phyloP scores from a whole-genome alignment of 2,113 vertebrate species.

The Empidonax traillii region DNA sequence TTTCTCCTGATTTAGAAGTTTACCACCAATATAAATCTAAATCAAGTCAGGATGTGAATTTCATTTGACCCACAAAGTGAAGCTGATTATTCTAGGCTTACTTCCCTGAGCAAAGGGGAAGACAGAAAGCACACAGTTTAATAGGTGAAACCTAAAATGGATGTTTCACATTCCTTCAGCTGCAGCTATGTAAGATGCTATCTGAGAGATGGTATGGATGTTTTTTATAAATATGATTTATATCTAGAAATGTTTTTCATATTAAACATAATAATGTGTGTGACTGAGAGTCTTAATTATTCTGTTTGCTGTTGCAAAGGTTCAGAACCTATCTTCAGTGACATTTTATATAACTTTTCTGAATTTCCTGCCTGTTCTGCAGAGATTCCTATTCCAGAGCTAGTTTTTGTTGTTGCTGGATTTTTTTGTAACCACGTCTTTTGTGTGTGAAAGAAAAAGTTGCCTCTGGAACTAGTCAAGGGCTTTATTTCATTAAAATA shows the following conservation, averaged over 20 bases:
- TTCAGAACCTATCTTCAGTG: not conserved
- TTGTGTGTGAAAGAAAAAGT: not conserved
- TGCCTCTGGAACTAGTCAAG: slow-evolving; percentile 28
- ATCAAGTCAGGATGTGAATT: slow-evolving; percentile 13
- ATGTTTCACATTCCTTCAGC: slow-evolving; percentile 34
- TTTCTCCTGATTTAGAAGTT: not conserved
- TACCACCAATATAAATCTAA: not conserved
- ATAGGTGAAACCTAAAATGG: slow-evolving; percentile 18
- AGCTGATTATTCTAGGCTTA: not conserved
- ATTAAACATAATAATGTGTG: slow-evolving; percentile 37
- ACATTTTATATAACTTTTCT: not conserved
- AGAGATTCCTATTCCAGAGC: not conserved
- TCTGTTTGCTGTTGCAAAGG: not conserved
- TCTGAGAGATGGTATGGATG: slow-evolving; percentile 32
- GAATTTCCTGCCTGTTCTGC: not conserved
- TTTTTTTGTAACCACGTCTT: not conserved
- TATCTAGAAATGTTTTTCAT: slow-evolving; percentile 32
- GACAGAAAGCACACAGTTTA: not conserved
- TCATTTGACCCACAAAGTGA: not conserved
- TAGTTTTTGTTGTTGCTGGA: not conserved
- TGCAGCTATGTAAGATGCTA: slow-evolving; percentile 40
- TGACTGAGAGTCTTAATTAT: slow-evolving; percentile 35
- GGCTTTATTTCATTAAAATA: slow-evolving; percentile 49
- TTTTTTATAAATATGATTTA: slow-evolving; percentile 22
- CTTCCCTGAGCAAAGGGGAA: not conserved